These are phyloP conservation scores for Galbula dea DNA, from an alignment of 2,113 vertebrate species.

Conservation along the genomic window DNA sequence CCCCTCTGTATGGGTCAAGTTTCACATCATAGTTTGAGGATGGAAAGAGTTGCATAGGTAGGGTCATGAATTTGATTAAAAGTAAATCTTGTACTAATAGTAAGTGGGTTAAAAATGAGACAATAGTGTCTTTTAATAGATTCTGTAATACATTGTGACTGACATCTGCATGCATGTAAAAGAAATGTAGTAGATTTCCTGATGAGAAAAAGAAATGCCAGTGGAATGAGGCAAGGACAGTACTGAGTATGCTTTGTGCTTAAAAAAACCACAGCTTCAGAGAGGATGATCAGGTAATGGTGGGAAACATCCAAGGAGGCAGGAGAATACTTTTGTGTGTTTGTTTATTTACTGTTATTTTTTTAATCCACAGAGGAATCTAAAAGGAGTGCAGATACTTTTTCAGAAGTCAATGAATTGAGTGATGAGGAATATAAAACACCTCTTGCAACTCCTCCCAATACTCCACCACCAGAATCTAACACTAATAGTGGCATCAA, in stretches of 20 bases:
- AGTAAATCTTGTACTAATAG: neutral
- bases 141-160: neutral
- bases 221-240: neutral
- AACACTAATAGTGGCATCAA: constrained; percentile 15
- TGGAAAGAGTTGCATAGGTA: neutral
- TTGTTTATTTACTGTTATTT: neutral
- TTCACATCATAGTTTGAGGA: neutral
- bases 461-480: constrained; percentile 82
- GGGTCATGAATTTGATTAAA: neutral
- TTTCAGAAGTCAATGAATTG: constrained; percentile 79
- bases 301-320: neutral
- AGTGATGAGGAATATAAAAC: constrained; percentile 98
- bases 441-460: constrained; percentile 90
- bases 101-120: neutral
- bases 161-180: neutral
- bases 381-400: constrained; percentile 65
- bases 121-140: neutral
- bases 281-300: neutral
- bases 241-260: neutral
- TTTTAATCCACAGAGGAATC: constrained; percentile 70
- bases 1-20: neutral
- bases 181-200: neutral
- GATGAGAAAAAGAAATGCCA: neutral
- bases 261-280: neutral
- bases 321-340: neutral